Evolutionary conservation across 2,113 vertebrate genomes (phyloP).

Genomic region (Cinclus mexicanus): DNA sequence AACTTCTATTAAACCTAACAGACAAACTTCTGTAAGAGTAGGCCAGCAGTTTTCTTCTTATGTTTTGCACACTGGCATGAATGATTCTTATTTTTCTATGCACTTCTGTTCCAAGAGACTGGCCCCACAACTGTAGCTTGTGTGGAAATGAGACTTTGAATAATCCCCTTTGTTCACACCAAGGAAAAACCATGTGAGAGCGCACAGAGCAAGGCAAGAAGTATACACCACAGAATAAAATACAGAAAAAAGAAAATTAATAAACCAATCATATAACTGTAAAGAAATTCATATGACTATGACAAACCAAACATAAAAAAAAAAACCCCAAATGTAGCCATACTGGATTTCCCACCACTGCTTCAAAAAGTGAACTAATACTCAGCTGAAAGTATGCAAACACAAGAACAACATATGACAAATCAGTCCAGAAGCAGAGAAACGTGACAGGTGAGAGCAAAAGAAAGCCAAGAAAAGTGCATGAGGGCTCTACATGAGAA

Average conservation of each 20-base stretch:
- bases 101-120: background rate
- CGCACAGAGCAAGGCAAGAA: background rate
- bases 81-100: background rate
- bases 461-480: background rate
- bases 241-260: background rate
- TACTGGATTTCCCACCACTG: background rate
- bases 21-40: background rate
- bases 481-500: background rate
- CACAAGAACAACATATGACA: background rate
- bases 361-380: background rate
- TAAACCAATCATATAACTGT: background rate
- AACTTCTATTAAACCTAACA: background rate
- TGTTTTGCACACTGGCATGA: background rate
- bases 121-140: background rate
- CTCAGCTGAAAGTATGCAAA: background rate
- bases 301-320: background rate
- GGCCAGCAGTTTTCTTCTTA: background rate
- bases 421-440: background rate
- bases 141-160: background rate
- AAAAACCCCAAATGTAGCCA: background rate
- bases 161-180: fast-evolving
- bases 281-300: background rate
- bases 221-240: background rate
- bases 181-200: background rate
- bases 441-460: background rate